A percentile compares a stretch with the other conserved stretches of the same genome.
phyloP scores from a whole-genome alignment of 2,113 vertebrate genomes.

The Ovibos moschatus region DNA sequence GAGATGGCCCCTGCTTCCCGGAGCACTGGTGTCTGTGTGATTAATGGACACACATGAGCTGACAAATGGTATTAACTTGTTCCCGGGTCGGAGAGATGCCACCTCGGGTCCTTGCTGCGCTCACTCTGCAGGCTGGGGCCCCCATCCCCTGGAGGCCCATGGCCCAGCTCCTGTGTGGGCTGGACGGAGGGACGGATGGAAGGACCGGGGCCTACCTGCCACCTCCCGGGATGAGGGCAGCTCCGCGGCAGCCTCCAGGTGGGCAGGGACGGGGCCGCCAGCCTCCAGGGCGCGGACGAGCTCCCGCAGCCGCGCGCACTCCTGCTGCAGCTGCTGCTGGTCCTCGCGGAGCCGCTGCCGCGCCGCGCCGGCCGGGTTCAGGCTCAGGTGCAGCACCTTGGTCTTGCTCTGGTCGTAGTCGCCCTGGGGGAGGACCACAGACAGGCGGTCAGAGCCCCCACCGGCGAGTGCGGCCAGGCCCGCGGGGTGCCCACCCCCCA shows the following conservation, averaged over 20 bases:
- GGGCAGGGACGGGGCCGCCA: slow-evolving; percentile 71
- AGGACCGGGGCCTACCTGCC: slow-evolving; percentile 81
- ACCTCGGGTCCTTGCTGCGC: neutral
- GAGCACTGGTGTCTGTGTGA: slow-evolving; percentile 68
- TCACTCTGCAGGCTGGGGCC: neutral
- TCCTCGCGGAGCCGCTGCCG: slow-evolving; percentile 89
- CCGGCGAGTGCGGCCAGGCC: fast-evolving
- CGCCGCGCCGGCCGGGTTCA: slow-evolving; percentile 89
- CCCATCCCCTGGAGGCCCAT: fast-evolving
- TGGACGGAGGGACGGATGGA: neutral
- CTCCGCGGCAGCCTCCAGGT: slow-evolving; percentile 74
- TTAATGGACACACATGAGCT: slow-evolving; percentile 68
- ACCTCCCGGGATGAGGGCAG: slow-evolving; percentile 90
- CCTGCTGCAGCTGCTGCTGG: slow-evolving; percentile 85
- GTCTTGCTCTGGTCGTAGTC: slow-evolving; percentile 91
- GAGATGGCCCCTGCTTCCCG: slow-evolving; percentile 63
- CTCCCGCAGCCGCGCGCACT: slow-evolving; percentile 86
- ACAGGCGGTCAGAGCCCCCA: neutral
- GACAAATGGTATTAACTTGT: slow-evolving; percentile 75
- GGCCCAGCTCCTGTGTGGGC: fast-evolving
- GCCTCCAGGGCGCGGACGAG: slow-evolving; percentile 84
- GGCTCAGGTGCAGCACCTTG: slow-evolving; percentile 90
- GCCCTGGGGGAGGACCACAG: slow-evolving; percentile 80
- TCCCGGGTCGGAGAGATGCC: slow-evolving; percentile 68
- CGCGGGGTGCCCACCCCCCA: too few relatives aligned